These are phyloP conservation scores for Dryas iulia DNA, from an alignment of 1,140 invertebrate genomes.

Conservation along the genomic window DNA sequence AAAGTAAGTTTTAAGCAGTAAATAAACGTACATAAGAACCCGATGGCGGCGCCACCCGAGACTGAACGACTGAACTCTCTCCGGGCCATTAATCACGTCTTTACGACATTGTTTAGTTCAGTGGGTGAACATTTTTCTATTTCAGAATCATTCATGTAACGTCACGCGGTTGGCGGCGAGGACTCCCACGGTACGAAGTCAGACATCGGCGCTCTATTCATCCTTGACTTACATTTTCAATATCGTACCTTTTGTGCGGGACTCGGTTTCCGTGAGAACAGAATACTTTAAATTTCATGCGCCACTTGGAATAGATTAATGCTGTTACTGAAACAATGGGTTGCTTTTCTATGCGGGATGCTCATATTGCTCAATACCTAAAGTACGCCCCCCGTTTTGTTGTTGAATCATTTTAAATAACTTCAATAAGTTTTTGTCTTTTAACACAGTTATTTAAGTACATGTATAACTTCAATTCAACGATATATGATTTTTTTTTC, in stretches of 20 bases:
- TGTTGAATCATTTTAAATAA: not conserved
- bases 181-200: conserved; percentile 56
- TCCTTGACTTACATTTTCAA: conserved; percentile 76
- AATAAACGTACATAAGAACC: not conserved
- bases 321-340: not conserved
- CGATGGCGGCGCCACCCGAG: conserved; percentile 6
- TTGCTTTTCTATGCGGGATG: not conserved
- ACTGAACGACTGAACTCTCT: conserved; percentile 10
- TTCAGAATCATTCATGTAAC: conserved; percentile 33
- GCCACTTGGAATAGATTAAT: conserved; percentile 47
- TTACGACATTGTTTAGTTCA: conserved; percentile 39
- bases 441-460: not conserved
- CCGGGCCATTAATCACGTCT: conserved; percentile 15
- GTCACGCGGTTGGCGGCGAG: conserved; percentile 37
- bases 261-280: conserved; percentile 68
- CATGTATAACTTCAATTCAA: no score
- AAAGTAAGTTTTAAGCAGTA: not conserved
- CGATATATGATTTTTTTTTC: no score
- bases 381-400: not conserved
- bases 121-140: conserved; percentile 38
- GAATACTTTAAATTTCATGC: conserved; percentile 58
- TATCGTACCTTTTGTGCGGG: conserved; percentile 71
- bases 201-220: conserved; percentile 54
- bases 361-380: not conserved
- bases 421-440: not conserved